Percentiles rank a stretch among this genome's conserved stretches.
phyloP scores from a whole-genome alignment of 2,888 invertebrate species.

The Norana najaformis region DNA sequence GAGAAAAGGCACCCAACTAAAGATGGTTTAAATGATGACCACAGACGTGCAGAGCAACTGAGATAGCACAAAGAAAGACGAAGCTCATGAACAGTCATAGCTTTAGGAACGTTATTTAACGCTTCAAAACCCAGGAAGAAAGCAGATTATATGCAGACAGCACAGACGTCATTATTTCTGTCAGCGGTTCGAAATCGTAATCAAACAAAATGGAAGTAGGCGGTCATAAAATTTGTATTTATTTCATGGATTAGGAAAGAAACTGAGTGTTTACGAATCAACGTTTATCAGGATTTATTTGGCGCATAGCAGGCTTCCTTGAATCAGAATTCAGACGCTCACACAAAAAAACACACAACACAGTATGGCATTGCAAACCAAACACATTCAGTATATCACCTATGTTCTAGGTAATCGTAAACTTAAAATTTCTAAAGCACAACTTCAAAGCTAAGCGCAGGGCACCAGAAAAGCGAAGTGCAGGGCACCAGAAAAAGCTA shows the following conservation, averaged over 20 bases:
- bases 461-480: no score
- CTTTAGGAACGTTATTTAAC: conserved; percentile 5
- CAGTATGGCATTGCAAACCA: neutral
- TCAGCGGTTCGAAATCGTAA: neutral
- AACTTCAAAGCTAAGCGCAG: no score
- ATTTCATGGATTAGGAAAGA: neutral
- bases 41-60: neutral
- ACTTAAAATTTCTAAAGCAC: no score
- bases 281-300: no score
- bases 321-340: neutral
- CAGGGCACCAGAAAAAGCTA: no score
- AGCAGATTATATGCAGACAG: conserved; percentile 4
- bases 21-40: neutral
- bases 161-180: neutral
- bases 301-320: neutral
- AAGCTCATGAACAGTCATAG: conserved; percentile 7
- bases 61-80: neutral
- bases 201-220: conserved; percentile 5
- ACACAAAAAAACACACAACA: neutral
- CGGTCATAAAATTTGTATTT: neutral
- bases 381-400: no score
- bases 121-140: neutral
- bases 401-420: no score
- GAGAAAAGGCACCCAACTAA: conserved; percentile 1
- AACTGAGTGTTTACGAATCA: no score